A percentile compares a stretch with the other conserved stretches of the same genome.
Conservation (phyloP, 1,140 invertebrate genomes). For the Venustaconcha ellipsiformis region DNA sequence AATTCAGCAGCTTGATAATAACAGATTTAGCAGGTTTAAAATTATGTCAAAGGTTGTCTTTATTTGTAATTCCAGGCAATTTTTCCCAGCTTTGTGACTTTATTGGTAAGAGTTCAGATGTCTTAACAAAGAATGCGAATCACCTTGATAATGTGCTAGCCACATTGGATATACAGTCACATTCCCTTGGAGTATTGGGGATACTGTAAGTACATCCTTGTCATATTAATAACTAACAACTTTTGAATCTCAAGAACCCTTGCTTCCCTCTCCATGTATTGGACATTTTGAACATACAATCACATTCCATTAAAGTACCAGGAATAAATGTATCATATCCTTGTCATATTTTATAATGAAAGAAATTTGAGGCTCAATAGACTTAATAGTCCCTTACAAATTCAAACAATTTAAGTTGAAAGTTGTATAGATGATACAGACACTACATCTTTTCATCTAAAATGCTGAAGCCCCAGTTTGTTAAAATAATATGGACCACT, state of each 20-base stretch:
- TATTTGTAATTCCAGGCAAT: constrained; percentile 76
- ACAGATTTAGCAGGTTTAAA: no score
- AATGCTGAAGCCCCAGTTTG: no score
- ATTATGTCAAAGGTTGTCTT: no score
- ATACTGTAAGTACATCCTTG: constrained; percentile 81
- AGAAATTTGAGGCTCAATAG: no score
- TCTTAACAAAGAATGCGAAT: constrained; percentile 83
- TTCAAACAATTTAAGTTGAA: no score
- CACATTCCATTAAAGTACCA: constrained; percentile 88
- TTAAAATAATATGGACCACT: no score
- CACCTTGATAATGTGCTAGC: constrained; percentile 91
- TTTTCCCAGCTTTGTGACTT: constrained; percentile 84
- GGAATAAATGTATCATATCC: constrained; percentile 80
- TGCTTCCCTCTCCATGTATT: constrained; percentile 88
- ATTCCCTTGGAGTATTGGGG: constrained; percentile 87
- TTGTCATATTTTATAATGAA: no score
- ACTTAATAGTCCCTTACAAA: no score
- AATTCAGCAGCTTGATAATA: no score
- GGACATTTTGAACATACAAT: constrained; percentile 88
- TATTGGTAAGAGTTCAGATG: constrained; percentile 83
- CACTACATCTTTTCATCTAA: no score
- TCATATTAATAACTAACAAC: not conserved
- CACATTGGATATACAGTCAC: constrained; percentile 88
- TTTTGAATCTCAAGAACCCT: not conserved
- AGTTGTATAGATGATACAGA: no score